These are phyloP conservation scores for Agapornis canus DNA, from an alignment of 2,797 vertebrate species.

Conservation along the genomic window DNA sequence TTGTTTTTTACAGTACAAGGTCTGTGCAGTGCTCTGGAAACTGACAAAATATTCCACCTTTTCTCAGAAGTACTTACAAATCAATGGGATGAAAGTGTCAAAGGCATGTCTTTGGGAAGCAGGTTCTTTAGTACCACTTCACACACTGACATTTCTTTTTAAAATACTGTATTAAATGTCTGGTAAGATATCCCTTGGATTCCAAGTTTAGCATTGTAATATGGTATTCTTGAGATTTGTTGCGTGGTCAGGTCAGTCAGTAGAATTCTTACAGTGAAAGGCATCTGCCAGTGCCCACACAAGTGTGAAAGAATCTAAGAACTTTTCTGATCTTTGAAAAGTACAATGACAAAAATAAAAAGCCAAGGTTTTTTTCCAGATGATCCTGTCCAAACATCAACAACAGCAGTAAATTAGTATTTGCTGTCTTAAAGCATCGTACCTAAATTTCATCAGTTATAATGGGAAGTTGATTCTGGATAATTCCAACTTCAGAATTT, in stretches of 20 bases:
- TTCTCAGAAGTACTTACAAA: conserved; percentile 33
- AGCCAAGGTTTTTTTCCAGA: neutral
- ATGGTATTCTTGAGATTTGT: neutral
- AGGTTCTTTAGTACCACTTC: conserved; percentile 35
- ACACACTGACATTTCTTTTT: neutral
- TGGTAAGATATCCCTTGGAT: conserved; percentile 30
- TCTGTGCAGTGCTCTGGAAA: conserved; percentile 22
- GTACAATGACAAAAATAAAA: neutral
- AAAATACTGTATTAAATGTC: neutral
- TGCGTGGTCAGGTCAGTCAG: neutral
- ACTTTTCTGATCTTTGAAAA: neutral
- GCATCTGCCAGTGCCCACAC: neutral
- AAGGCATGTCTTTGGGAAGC: conserved; percentile 1
- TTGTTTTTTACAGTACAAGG: conserved; percentile 32
- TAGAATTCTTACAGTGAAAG: neutral
- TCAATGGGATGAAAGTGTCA: conserved; percentile 50
- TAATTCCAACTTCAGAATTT: neutral
- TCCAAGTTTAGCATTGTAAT: conserved; percentile 14
- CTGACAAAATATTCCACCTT: conserved; percentile 35
- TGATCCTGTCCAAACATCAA: neutral
- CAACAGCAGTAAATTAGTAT: neutral
- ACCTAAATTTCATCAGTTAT: neutral
- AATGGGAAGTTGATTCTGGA: neutral
- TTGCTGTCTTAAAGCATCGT: neutral
- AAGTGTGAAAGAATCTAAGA: neutral